Evolutionary conservation across 2,888 invertebrate species (phyloP).

Genomic region (Argyresthia albistria): DNA sequence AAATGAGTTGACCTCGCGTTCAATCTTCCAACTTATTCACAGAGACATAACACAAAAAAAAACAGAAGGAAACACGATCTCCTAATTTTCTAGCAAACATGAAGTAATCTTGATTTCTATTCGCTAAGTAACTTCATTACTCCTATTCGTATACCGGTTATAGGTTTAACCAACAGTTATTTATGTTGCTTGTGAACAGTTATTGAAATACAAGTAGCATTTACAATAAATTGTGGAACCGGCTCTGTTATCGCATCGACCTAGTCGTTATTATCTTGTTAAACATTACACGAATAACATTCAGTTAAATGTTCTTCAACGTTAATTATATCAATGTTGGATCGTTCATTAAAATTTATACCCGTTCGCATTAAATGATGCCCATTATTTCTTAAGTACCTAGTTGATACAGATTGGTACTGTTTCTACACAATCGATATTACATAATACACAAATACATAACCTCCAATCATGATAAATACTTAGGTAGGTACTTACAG

Average conservation of each 20-base stretch:
- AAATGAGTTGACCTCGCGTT: too few relatives aligned
- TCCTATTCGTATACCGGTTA: slow-evolving; percentile 10
- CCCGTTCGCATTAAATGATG: too few relatives aligned
- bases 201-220: slow-evolving; percentile 12
- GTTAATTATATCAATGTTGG: not conserved
- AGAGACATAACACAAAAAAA: too few relatives aligned
- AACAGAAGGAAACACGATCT: too few relatives aligned
- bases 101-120: too few relatives aligned
- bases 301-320: not conserved
- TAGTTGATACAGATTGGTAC: not conserved
- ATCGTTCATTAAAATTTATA: not conserved
- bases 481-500: not conserved
- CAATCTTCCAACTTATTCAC: too few relatives aligned
- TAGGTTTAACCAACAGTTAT: slow-evolving; percentile 16
- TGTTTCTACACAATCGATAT: too few relatives aligned
- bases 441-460: too few relatives aligned
- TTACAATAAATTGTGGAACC: slow-evolving; percentile 10
- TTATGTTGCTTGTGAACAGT: not conserved
- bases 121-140: too few relatives aligned
- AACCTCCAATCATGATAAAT: too few relatives aligned
- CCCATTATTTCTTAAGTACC: not conserved
- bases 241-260: slow-evolving; percentile 11
- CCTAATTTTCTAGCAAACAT: too few relatives aligned
- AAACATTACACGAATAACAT: slow-evolving; percentile 14
- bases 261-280: slow-evolving; percentile 21